phyloP scores from a whole-genome alignment of 2,888 invertebrate genomes.

The Dexiosoma caninum region DNA sequence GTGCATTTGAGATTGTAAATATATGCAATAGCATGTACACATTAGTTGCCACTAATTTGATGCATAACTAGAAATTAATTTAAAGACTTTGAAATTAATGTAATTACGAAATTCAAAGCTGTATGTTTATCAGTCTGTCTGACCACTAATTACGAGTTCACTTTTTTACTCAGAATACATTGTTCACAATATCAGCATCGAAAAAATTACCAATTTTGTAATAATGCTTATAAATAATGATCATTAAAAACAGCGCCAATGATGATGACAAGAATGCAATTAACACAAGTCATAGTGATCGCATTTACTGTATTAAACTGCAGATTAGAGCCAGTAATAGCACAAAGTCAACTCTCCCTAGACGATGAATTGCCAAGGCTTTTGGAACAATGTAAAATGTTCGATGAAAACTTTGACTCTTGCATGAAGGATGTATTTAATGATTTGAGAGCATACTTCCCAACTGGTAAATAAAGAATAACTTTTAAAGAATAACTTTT shows the following conservation, averaged over 20 bases:
- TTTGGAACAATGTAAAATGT: slow-evolving; percentile 81
- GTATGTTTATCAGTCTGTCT: too few relatives aligned
- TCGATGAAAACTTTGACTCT: slow-evolving; percentile 82
- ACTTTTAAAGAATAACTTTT: background rate
- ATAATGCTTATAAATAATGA: slow-evolving; percentile 16
- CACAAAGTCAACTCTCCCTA: slow-evolving; percentile 68
- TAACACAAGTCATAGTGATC: slow-evolving; percentile 28
- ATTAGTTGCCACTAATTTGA: too few relatives aligned
- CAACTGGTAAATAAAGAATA: slow-evolving; percentile 80
- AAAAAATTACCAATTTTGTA: background rate
- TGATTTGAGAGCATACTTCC: slow-evolving; percentile 84
- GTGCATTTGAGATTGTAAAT: too few relatives aligned
- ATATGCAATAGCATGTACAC: too few relatives aligned
- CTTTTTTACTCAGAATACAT: background rate
- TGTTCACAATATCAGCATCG: background rate
- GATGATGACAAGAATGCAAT: background rate
- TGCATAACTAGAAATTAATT: too few relatives aligned
- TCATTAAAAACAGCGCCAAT: slow-evolving; percentile 5
- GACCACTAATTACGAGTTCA: background rate
- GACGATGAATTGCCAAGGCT: slow-evolving; percentile 75
- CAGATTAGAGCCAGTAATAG: slow-evolving; percentile 34
- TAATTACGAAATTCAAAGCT: too few relatives aligned
- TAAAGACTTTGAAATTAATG: too few relatives aligned
- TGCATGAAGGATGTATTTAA: slow-evolving; percentile 87
- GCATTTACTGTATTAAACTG: slow-evolving; percentile 11